Percentiles rank a stretch among this genome's conserved stretches.
phyloP scores from a whole-genome alignment of 2,797 vertebrate species.

The Helicolenus hilgendorfi region DNA sequence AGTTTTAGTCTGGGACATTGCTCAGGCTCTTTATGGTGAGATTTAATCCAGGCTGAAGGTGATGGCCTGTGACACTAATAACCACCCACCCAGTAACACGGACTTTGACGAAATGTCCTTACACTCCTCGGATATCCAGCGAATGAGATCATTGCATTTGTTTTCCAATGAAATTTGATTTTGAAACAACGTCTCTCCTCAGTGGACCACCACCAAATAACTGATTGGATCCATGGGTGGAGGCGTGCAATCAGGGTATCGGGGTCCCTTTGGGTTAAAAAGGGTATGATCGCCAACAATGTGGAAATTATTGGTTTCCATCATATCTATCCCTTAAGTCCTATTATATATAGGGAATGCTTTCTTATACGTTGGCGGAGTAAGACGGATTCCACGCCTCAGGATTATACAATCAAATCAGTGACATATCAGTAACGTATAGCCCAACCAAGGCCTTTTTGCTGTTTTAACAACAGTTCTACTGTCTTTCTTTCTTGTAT shows the following conservation, averaged over 20 bases:
- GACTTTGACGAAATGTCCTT: conserved; percentile 30
- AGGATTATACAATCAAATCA: conserved; percentile 36
- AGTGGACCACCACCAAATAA: conserved; percentile 12
- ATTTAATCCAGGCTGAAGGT: conserved; percentile 81
- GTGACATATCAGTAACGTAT: conserved; percentile 53
- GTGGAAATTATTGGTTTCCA: conserved; percentile 36
- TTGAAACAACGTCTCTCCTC: conserved; percentile 5
- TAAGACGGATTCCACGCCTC: conserved; percentile 42
- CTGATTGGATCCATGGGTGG: conserved; percentile 20
- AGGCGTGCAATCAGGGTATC: conserved; percentile 19
- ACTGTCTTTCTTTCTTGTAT: conserved; percentile 19
- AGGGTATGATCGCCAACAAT: conserved; percentile 30
- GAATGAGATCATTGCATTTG: conserved; percentile 50
- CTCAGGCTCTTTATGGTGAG: conserved; percentile 67
- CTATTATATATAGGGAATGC: background rate
- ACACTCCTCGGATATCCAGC: conserved; percentile 4
- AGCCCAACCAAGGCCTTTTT: conserved; percentile 25
- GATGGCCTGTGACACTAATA: conserved; percentile 85
- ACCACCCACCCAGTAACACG: conserved; percentile 76
- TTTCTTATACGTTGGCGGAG: conserved; percentile 3
- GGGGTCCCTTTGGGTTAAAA: conserved; percentile 15
- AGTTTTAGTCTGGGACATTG: conserved; percentile 73
- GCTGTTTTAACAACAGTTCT: conserved; percentile 36
- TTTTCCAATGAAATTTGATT: conserved; percentile 25
- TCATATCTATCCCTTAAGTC: conserved; percentile 6